phyloP scores from a whole-genome alignment of 2,888 invertebrate genomes.

The Alloscopus bannaensis region DNA sequence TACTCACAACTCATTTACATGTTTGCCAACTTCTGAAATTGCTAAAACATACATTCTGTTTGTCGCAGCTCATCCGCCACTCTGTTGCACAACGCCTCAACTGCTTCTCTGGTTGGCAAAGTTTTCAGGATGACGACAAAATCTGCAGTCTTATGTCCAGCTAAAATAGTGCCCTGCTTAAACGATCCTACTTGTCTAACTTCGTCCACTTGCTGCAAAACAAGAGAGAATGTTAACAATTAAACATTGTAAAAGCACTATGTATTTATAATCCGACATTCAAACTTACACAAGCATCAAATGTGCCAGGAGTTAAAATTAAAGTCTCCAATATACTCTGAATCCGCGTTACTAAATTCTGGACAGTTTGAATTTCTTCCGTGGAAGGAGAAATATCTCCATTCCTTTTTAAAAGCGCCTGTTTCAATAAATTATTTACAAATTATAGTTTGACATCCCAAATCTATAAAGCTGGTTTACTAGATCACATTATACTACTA shows the following conservation, averaged over 20 bases:
- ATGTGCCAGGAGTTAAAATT: slow-evolving; percentile 94
- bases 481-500: no score
- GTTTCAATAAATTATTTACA: slow-evolving; percentile 68
- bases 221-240: background rate
- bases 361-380: slow-evolving; percentile 92
- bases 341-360: slow-evolving; percentile 96
- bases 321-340: slow-evolving; percentile 95
- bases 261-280: background rate
- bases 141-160: slow-evolving; percentile 96
- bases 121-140: slow-evolving; percentile 98
- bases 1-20: no score
- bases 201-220: slow-evolving; percentile 88
- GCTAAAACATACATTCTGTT: slow-evolving; percentile 75
- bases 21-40: no score
- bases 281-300: slow-evolving; percentile 94
- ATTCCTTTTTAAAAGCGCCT: slow-evolving; percentile 94
- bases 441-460: background rate
- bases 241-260: background rate
- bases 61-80: slow-evolving; percentile 85
- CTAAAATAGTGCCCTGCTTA: slow-evolving; percentile 98
- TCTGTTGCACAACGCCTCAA: slow-evolving; percentile 93
- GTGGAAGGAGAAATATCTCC: slow-evolving; percentile 93
- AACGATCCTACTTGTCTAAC: slow-evolving; percentile 98
- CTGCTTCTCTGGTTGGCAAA: slow-evolving; percentile 95
- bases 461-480: background rate